Percentiles rank a stretch among this genome's conserved stretches.
Conservation (phyloP, 1,140 invertebrate species). For the Colletes gigas region DNA sequence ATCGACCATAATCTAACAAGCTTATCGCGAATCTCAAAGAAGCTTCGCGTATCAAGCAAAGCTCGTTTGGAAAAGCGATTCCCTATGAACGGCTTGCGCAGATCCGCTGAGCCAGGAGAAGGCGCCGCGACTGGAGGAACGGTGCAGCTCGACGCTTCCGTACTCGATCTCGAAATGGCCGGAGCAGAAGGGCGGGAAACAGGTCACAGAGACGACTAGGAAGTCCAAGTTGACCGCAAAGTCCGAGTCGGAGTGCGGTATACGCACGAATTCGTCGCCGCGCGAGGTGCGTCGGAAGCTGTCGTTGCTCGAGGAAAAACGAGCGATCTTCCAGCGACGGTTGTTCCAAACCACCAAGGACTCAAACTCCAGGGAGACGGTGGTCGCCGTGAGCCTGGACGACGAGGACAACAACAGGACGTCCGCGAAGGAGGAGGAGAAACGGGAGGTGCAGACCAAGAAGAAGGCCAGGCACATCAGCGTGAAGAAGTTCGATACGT, state of each 20-base stretch:
- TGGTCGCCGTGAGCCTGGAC: slow-evolving; percentile 61
- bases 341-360: slow-evolving; percentile 65
- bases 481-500: slow-evolving; percentile 76
- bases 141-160: slow-evolving; percentile 65
- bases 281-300: slow-evolving; percentile 68
- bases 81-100: slow-evolving; percentile 13
- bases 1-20: too few species aligned
- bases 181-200: slow-evolving; percentile 44
- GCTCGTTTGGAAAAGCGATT: background rate
- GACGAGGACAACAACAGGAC: slow-evolving; percentile 17
- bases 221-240: slow-evolving; percentile 56
- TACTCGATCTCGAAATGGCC: slow-evolving; percentile 71
- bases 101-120: slow-evolving; percentile 18
- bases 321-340: slow-evolving; percentile 73
- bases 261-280: slow-evolving; percentile 59
- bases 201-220: slow-evolving; percentile 6
- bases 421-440: background rate
- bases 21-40: background rate
- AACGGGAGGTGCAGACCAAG: slow-evolving; percentile 42
- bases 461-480: slow-evolving; percentile 73
- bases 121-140: slow-evolving; percentile 1
- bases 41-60: background rate
- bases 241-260: slow-evolving; percentile 66
- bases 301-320: slow-evolving; percentile 70
- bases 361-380: slow-evolving; percentile 65